A percentile compares a stretch with the other conserved stretches of the same genome.
Conservation (phyloP, 2,113 vertebrate genomes). For the Oenanthe melanoleuca region DNA sequence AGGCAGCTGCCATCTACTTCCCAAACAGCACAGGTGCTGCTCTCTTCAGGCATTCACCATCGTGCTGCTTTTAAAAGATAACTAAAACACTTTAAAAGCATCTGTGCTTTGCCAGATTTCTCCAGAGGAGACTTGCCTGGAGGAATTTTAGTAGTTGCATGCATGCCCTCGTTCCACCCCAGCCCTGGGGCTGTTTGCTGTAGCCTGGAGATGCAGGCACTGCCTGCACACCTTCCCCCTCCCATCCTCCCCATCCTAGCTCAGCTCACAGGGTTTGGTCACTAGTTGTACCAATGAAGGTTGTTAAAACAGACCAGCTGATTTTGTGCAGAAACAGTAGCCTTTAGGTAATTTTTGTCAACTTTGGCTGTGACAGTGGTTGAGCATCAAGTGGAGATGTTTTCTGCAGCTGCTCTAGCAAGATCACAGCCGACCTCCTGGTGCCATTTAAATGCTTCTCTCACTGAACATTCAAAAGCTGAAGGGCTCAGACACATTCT, state of each 20-base stretch:
- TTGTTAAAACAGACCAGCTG: background rate
- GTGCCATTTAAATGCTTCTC: background rate
- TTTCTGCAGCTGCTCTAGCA: background rate
- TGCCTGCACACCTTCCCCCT: background rate
- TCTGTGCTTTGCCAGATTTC: background rate
- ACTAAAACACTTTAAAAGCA: background rate
- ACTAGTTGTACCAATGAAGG: too few species aligned
- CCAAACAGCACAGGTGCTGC: background rate
- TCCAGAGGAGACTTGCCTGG: background rate
- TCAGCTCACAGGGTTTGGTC: accelerated
- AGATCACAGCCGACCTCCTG: background rate
- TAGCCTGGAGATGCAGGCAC: background rate
- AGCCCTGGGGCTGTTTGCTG: background rate
- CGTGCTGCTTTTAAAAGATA: accelerated
- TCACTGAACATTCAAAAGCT: background rate
- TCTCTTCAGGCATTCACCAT: background rate
- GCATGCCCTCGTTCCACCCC: background rate
- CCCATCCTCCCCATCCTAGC: background rate
- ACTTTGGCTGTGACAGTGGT: background rate
- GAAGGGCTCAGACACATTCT: background rate
- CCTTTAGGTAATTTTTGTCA: background rate
- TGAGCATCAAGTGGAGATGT: background rate
- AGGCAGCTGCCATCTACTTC: background rate
- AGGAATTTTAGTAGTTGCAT: background rate
- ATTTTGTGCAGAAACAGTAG: background rate